Evolutionary conservation across 1,140 invertebrate species (phyloP), one percentile per base, ranked within the genome.

Genomic region (Saccostrea glomerata): DNA sequence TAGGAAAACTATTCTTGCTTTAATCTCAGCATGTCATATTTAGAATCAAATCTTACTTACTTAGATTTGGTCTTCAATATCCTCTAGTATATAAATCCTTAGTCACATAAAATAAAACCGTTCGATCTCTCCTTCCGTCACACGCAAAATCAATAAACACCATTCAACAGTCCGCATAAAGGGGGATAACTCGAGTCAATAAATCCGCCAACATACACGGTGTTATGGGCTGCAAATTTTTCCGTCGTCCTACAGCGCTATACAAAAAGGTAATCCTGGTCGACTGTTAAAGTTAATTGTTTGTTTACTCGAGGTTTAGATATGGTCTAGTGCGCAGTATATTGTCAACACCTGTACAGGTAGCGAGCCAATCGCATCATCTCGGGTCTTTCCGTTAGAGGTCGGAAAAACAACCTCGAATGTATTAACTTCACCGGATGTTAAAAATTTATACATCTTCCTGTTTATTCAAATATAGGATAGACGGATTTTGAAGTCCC

Each of bases 231-330:
- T 47, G 70, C 13, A 23, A 63, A 63, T 73, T 73, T 36, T 17
- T 77, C 70, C 25, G 70, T 77, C 13, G 70, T 77, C 23, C 70
- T 77, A 30, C 70, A 73, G 70, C 12, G 0, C 11, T 30, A 36
- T 17, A 77, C 25, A 15, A 77, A 77, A 25, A 12, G 7, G 1
- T 40, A 77, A 30, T 25, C 25, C 70, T 36, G 6, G 4, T 12
- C 9, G 13, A 77, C 70, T 25, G 25, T 25, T 77, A 77, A 36
- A 77, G 70, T 77, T 77, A 77, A 77, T 77, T 77, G 70, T 77
- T 77, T 77, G 70, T 77, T 77, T 77, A 77, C 70, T 25, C 25
- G 25, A 36, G 70, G 15, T 77, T 77, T 77, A 30, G 70, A 77
- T 13, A 12, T 25, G 70, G 70, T 77, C 70, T 77, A 36, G 25